Evolutionary conservation across 2,113 vertebrate genomes (phyloP).

Genomic region (Chaenocephalus aceratus): DNA sequence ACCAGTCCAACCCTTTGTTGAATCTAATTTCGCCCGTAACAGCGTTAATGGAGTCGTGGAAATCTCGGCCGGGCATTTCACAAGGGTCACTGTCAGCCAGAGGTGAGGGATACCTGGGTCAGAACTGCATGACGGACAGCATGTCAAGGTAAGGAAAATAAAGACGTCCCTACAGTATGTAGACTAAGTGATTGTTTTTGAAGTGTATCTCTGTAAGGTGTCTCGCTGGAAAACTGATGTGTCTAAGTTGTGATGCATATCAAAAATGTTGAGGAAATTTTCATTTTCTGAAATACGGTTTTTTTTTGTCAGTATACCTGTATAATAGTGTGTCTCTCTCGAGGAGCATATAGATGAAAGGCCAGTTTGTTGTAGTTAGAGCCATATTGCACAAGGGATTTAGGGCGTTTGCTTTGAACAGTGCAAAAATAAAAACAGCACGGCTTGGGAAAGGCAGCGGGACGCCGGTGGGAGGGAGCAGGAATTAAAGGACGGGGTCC

Average conservation of each 20-base stretch:
- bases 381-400: slow-evolving; percentile 49
- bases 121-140: slow-evolving; percentile 94
- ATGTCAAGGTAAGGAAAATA: slow-evolving; percentile 84
- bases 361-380: slow-evolving; percentile 39
- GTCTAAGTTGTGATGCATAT: slow-evolving; percentile 6
- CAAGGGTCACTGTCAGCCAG: slow-evolving; percentile 87
- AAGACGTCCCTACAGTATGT: not conserved
- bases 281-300: slow-evolving; percentile 5
- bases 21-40: slow-evolving; percentile 95
- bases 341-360: slow-evolving; percentile 29
- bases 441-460: slow-evolving; percentile 72
- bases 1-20: slow-evolving; percentile 95
- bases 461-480: slow-evolving; percentile 58
- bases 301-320: slow-evolving; percentile 2
- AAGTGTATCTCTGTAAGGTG: not conserved
- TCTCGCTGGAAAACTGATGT: not conserved
- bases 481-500: slow-evolving; percentile 61
- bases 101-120: slow-evolving; percentile 92
- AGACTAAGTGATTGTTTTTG: not conserved
- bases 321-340: slow-evolving; percentile 6
- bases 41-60: slow-evolving; percentile 96
- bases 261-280: not conserved
- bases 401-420: slow-evolving; percentile 59
- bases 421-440: slow-evolving; percentile 68
- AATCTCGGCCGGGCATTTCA: slow-evolving; percentile 91